phyloP scores from a whole-genome alignment of 2,888 invertebrate genomes.

The Microplitis deprimator region DNA sequence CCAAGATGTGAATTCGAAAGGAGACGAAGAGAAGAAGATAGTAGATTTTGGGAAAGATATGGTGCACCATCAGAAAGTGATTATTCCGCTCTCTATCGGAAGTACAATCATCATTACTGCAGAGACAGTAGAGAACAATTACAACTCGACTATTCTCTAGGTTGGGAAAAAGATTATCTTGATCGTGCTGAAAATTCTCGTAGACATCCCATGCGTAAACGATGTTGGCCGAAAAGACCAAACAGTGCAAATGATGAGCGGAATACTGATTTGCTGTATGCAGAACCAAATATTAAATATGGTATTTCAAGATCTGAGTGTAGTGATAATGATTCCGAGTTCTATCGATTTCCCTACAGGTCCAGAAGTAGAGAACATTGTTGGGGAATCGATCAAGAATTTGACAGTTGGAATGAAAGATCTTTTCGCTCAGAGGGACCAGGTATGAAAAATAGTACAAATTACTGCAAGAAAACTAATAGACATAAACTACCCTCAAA shows the following conservation, averaged over 20 bases:
- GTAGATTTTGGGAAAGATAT: slow-evolving; percentile 34
- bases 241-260: slow-evolving; percentile 69
- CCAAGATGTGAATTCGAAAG: slow-evolving; percentile 65
- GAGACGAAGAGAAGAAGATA: slow-evolving; percentile 71
- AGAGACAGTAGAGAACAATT: slow-evolving; percentile 59
- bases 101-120: slow-evolving; percentile 61
- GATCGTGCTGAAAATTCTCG: slow-evolving; percentile 66
- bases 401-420: slow-evolving; percentile 66
- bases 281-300: slow-evolving; percentile 63
- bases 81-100: slow-evolving; percentile 68
- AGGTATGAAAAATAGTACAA: slow-evolving; percentile 63
- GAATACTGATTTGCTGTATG: slow-evolving; percentile 61
- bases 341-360: slow-evolving; percentile 64
- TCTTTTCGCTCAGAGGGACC: slow-evolving; percentile 68
- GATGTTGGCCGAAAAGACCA: slow-evolving; percentile 68
- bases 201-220: slow-evolving; percentile 62
- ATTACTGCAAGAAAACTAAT: slow-evolving; percentile 65
- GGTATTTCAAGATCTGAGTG: slow-evolving; percentile 68
- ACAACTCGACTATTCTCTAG: slow-evolving; percentile 60
- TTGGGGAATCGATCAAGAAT: slow-evolving; percentile 69
- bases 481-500: slow-evolving; percentile 62
- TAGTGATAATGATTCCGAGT: slow-evolving; percentile 68
- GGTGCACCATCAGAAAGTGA: slow-evolving; percentile 72
- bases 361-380: slow-evolving; percentile 68
- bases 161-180: slow-evolving; percentile 65